Percentiles rank a stretch among this genome's conserved stretches.
These are phyloP conservation scores for Sisyra nigra DNA, from an alignment of 2,888 invertebrate genomes.

Conservation along the genomic window DNA sequence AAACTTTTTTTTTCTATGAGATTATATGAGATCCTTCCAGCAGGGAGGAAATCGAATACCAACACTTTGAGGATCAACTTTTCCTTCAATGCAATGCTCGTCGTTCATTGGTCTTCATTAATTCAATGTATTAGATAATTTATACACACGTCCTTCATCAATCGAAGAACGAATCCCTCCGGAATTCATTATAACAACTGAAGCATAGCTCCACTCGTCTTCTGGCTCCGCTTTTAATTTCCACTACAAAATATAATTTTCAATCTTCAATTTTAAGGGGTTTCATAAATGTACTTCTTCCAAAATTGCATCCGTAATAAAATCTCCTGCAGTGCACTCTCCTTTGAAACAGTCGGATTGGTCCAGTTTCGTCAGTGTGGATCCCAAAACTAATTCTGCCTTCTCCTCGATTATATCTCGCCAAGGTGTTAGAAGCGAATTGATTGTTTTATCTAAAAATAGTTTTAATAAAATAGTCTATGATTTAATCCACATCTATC, in stretches of 20 bases:
- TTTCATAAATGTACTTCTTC: too few species aligned
- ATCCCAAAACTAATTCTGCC: constrained; percentile 40
- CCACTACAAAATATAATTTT: constrained; percentile 24
- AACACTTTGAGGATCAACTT: too few species aligned
- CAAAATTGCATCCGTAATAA: constrained; percentile 55
- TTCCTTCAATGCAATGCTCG: too few species aligned
- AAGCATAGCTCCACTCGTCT: constrained; percentile 45
- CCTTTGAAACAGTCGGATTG: constrained; percentile 33
- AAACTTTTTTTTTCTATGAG: too few species aligned
- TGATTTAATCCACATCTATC: constrained; percentile 12
- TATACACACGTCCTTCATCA: constrained; percentile 37
- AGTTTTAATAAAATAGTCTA: constrained; percentile 11
- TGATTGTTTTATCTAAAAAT: constrained; percentile 37
- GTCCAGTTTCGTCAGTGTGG: constrained; percentile 36
- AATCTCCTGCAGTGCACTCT: constrained; percentile 62
- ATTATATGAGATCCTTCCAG: too few species aligned
- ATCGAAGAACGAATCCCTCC: constrained; percentile 60
- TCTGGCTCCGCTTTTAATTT: constrained; percentile 29
- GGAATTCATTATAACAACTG: constrained; percentile 47
- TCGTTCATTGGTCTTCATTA: too few species aligned
- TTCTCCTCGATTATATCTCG: constrained; percentile 34
- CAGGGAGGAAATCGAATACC: too few species aligned
- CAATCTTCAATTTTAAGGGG: too few species aligned
- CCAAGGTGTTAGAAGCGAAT: constrained; percentile 42
- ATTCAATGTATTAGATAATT: too few species aligned